These are phyloP conservation scores for Hucho hucho DNA, from an alignment of 2,113 vertebrate species.

Conservation along the genomic window DNA sequence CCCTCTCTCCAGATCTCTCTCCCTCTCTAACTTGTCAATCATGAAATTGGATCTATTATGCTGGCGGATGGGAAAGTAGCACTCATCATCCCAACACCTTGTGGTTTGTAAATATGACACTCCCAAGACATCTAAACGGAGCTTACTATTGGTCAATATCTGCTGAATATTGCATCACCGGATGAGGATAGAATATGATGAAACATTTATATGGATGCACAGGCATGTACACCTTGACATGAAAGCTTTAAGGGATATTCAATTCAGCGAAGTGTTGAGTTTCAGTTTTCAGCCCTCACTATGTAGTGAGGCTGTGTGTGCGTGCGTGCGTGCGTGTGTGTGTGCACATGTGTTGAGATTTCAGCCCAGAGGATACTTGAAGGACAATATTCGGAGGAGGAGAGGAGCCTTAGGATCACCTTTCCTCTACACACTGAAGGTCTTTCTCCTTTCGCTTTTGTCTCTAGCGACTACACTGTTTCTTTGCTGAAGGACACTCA, in stretches of 20 bases:
- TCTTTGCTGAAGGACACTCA: slow-evolving; percentile 48
- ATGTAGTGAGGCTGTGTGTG: not conserved
- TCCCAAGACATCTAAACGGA: too few relatives aligned
- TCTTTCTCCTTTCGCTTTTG: slow-evolving; percentile 6
- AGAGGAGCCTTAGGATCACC: slow-evolving; percentile 6
- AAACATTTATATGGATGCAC: slow-evolving; percentile 44
- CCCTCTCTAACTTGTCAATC: too few relatives aligned
- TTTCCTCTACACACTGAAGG: slow-evolving; percentile 33
- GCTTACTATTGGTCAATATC: too few relatives aligned
- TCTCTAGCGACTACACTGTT: slow-evolving; percentile 19
- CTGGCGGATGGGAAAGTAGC: too few relatives aligned
- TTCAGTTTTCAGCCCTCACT: not conserved
- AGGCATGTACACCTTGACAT: slow-evolving; percentile 2
- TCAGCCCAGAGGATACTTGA: not conserved
- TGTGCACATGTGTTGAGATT: not conserved
- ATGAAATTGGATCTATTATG: too few relatives aligned
- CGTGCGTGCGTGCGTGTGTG: too few relatives aligned
- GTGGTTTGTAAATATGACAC: too few relatives aligned
- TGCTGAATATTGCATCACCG: too few relatives aligned
- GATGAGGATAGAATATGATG: slow-evolving; percentile 17
- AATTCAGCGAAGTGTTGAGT: not conserved
- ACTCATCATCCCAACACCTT: too few relatives aligned
- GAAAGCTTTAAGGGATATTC: not conserved
- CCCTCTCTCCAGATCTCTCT: too few relatives aligned
- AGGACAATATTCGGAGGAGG: not conserved